Conservation (phyloP, 2,113 vertebrate species). For the Melanocharis versteri region DNA sequence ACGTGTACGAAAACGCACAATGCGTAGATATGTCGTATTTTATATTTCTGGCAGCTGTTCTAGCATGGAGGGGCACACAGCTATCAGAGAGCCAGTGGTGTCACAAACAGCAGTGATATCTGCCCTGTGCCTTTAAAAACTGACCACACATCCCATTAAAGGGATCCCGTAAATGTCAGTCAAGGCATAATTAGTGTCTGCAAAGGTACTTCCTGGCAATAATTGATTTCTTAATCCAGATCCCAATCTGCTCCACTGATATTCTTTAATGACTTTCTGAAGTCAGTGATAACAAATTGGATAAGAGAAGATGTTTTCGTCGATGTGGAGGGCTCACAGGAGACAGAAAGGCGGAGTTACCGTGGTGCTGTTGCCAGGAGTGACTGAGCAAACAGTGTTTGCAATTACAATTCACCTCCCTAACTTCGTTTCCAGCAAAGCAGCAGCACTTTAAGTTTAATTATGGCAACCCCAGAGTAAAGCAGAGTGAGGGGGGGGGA, state of each 20-base stretch:
- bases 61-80: neutral
- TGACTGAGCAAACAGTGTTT: conserved; percentile 39
- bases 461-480: conserved; percentile 37
- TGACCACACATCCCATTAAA: neutral
- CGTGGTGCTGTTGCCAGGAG: conserved; percentile 21
- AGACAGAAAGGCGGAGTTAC: conserved; percentile 40
- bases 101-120: neutral
- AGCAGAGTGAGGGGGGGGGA: neutral
- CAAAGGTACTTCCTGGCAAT: conserved; percentile 40
- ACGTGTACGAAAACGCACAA: neutral
- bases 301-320: conserved; percentile 43
- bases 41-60: neutral
- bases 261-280: conserved; percentile 58
- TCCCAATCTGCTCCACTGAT: conserved; percentile 28
- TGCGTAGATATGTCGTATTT: neutral
- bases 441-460: conserved; percentile 48
- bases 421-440: conserved; percentile 31
- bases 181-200: conserved; percentile 28
- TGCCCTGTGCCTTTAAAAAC: conserved; percentile 36
- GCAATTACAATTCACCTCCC: conserved; percentile 48
- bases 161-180: conserved; percentile 14
- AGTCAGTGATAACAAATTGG: conserved; percentile 48
- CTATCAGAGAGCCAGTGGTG: neutral
- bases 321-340: neutral
- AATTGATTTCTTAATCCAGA: conserved; percentile 52